Evolutionary conservation across 2,113 vertebrate genomes (phyloP).

Genomic region (Coryphaenoides rupestris): DNA sequence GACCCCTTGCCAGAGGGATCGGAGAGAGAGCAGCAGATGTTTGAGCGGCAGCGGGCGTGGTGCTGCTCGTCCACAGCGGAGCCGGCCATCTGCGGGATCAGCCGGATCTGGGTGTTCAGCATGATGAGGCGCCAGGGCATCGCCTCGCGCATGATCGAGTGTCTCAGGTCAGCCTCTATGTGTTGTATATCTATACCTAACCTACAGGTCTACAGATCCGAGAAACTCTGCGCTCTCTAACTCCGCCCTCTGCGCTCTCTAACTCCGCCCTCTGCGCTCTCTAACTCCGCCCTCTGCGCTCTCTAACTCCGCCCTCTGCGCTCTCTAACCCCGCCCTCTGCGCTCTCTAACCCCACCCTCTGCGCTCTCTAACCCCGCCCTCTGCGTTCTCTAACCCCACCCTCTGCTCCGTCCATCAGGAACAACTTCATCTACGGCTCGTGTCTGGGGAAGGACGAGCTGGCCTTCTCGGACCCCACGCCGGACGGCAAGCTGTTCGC

Average conservation of each 20-base stretch:
- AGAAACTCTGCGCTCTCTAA: no score
- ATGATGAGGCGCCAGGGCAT: constrained; percentile 94
- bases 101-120: constrained; percentile 97
- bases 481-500: constrained; percentile 97
- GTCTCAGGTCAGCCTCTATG: constrained; percentile 80
- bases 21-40: constrained; percentile 90
- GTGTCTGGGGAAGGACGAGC: constrained; percentile 96
- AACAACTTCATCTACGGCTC: constrained; percentile 97
- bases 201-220: no score
- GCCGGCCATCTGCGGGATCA: constrained; percentile 95
- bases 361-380: no score
- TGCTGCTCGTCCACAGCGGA: constrained; percentile 93
- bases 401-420: constrained; percentile 56
- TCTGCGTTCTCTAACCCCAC: not conserved
- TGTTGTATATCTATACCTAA: no score
- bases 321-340: no score
- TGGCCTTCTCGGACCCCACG: constrained; percentile 97
- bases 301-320: no score
- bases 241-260: not conserved
- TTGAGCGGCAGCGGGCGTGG: constrained; percentile 95
- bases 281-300: no score
- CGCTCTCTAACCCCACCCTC: no score
- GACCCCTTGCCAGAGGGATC: constrained; percentile 83
- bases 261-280: no score
- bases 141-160: constrained; percentile 95